phyloP scores from a whole-genome alignment of 2,113 vertebrate genomes.

The Vulpes ferrilata region DNA sequence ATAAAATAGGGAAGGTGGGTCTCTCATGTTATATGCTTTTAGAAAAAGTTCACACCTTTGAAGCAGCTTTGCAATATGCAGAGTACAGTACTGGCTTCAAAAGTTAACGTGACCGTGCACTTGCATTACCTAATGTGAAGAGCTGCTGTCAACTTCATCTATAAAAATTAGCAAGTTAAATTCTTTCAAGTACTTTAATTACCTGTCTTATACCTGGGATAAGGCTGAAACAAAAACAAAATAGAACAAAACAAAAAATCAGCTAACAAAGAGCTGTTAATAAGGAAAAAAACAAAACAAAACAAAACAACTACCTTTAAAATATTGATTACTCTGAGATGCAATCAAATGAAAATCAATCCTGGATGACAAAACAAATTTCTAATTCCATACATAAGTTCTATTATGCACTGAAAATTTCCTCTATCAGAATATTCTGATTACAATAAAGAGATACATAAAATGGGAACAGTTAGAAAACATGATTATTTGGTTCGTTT shows the following conservation, averaged over 20 bases:
- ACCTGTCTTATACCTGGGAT: conserved; percentile 29
- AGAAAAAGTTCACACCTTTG: conserved; percentile 19
- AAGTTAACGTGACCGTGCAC: too few relatives aligned
- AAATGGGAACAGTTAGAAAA: conserved; percentile 33
- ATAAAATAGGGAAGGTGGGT: neutral
- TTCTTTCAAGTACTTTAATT: neutral
- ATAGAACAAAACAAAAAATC: neutral
- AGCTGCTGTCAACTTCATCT: neutral
- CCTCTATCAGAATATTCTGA: conserved; percentile 10
- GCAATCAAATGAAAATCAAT: conserved; percentile 47
- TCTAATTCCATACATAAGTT: conserved; percentile 49
- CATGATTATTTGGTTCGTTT: neutral
- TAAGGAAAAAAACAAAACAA: neutral
- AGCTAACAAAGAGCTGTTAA: neutral
- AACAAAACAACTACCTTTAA: neutral
- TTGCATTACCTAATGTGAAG: too few relatives aligned
- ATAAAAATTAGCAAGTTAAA: conserved; percentile 29
- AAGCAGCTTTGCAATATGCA: conserved; percentile 39
- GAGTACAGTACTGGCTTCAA: too few relatives aligned
- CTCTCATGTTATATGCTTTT: neutral
- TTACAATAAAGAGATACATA: conserved; percentile 24
- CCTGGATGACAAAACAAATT: neutral
- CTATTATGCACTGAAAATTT: conserved; percentile 5
- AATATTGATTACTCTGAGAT: conserved; percentile 34
- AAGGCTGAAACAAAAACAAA: conserved; percentile 22